phyloP scores from a whole-genome alignment of 2,113 vertebrate genomes.

The Pantherophis guttatus region DNA sequence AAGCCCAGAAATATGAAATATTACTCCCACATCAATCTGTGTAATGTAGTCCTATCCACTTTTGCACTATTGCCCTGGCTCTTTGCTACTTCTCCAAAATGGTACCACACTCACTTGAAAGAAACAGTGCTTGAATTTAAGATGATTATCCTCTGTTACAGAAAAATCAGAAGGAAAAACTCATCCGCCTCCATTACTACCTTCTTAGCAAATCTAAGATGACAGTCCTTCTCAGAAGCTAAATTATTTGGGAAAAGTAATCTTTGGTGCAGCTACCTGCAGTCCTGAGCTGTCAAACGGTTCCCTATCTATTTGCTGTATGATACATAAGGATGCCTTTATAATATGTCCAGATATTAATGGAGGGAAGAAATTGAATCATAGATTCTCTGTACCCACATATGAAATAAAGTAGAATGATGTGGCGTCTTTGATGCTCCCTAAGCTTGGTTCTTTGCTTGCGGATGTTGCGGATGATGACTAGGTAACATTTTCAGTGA shows the following conservation, averaged over 20 bases:
- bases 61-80: not conserved
- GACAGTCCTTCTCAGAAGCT: not conserved
- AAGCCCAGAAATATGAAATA: not conserved
- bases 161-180: not conserved
- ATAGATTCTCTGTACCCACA: not conserved
- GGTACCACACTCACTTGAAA: not conserved
- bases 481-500: not conserved
- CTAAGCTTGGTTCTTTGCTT: not conserved
- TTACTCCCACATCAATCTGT: not conserved
- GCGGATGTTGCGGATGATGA: not conserved
- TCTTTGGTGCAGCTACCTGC: not conserved
- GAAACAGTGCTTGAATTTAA: not conserved
- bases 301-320: not conserved
- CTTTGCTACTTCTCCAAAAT: not conserved
- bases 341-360: not conserved
- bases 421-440: not conserved
- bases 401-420: not conserved
- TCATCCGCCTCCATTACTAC: not conserved
- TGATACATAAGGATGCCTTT: not conserved
- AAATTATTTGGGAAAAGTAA: not conserved
- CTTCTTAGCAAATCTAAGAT: not conserved
- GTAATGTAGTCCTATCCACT: not conserved
- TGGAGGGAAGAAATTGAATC: not conserved
- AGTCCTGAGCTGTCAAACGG: not conserved
- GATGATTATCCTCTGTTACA: not conserved